Percentiles rank a stretch among this genome's conserved stretches.
Conservation (phyloP, 2,797 vertebrate species). For the Phalanger gymnotis region DNA sequence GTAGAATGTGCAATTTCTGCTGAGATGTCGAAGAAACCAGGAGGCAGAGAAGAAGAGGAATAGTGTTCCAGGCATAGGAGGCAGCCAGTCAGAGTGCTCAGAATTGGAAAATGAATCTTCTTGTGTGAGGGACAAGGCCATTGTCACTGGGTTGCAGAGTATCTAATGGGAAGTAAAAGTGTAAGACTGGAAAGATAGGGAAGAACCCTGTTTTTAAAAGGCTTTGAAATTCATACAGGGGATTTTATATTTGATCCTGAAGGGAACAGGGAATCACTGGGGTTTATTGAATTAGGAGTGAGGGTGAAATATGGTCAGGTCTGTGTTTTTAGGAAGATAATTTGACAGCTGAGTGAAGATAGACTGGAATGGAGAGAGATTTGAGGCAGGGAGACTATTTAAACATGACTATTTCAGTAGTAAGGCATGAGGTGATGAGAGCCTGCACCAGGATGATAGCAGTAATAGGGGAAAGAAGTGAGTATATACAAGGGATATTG, state of each 20-base stretch:
- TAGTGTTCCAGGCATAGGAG: background rate
- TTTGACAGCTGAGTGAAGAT: background rate
- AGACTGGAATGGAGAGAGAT: background rate
- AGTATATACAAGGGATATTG: background rate
- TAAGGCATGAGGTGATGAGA: background rate
- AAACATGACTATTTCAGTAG: background rate
- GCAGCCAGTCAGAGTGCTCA: background rate
- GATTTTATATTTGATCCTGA: background rate
- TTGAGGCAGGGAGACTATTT: background rate
- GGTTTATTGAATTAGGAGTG: background rate
- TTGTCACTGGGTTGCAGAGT: background rate
- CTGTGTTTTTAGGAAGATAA: background rate
- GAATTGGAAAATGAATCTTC: background rate
- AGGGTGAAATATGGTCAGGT: background rate
- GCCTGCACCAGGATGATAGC: background rate
- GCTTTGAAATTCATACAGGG: background rate
- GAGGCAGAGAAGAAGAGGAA: background rate
- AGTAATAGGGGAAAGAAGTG: background rate
- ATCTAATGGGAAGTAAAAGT: background rate
- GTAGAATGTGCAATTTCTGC: background rate
- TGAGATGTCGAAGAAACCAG: background rate
- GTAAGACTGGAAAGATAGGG: background rate
- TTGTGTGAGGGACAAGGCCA: background rate
- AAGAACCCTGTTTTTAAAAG: background rate
- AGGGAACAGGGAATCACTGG: background rate